Evolutionary conservation across 2,888 invertebrate species (phyloP), one percentile per base, ranked within the genome.

Genomic region (Eulithis prunata): DNA sequence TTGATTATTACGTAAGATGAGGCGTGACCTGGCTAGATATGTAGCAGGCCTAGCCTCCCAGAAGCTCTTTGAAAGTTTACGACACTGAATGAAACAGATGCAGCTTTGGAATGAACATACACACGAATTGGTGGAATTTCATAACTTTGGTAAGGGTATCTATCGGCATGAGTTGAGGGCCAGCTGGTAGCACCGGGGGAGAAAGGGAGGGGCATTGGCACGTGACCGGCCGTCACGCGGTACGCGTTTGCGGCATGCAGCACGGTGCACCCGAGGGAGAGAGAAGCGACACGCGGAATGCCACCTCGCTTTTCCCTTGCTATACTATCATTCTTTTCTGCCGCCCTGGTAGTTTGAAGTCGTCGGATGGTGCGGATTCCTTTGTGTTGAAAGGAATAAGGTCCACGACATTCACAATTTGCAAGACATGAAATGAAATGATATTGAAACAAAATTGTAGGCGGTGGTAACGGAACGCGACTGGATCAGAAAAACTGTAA

Each of bases 141-240:
- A 3, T 45, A 4, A n/a, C 14, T 32, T 52, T 32, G 4, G n/a
- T 52, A 32, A n/a, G 21, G 11, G 32, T 32, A 32, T 52, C 4
- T 28, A 32, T 14, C 14, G 21, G 12, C 21, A 41, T 54, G 11
- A 41, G 36, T 54, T n/a, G 14, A 52, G 32, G 32, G 41, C 38
- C 38, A 52, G 57, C 32, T 60, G 52, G 64, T 54, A 61, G 54
- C 62, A 66, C 46, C 28, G 63, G 63, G 52, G 58, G 58, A 41
- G 74, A 68, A 67, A 64, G 64, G 62, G 74, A 32, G 68, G 68
- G 52, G 57, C 47, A 71, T 59, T 65, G 80, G 73, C 84, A 85
- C 86, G 84, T 87, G 88, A 84, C 84, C 75, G 73, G 71, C 73
- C 79, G 85, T 84, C 86, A 86, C 85, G 81, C 81, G 82, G 84